These are phyloP conservation scores for Xestia xanthographa DNA, from an alignment of 2,888 invertebrate species.

Conservation along the genomic window DNA sequence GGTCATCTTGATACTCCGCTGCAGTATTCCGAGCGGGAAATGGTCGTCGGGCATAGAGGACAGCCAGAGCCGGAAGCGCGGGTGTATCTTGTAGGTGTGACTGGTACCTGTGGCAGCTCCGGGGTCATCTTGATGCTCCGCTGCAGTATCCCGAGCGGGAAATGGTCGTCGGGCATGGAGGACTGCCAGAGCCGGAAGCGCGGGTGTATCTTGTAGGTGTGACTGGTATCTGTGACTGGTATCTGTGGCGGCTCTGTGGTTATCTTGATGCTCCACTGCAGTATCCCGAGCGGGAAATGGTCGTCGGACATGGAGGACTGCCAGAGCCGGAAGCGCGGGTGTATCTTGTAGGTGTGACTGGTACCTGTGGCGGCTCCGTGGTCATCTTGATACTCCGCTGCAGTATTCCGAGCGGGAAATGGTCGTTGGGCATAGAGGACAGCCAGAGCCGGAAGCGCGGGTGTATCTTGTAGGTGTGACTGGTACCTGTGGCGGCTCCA, in stretches of 20 bases:
- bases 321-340: slow-evolving; percentile 90
- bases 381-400: slow-evolving; percentile 98
- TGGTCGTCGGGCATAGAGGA: too few species aligned
- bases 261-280: slow-evolving; percentile 93
- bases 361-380: slow-evolving; percentile 96
- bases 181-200: slow-evolving; percentile 81
- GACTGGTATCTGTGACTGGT: too few species aligned
- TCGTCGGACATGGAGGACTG: too few species aligned
- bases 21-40: too few species aligned
- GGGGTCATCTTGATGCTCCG: too few species aligned
- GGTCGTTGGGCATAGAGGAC: slow-evolving; percentile 93
- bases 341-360: slow-evolving; percentile 85
- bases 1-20: too few species aligned
- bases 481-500: too few species aligned
- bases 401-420: slow-evolving; percentile 96
- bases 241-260: slow-evolving; percentile 84
- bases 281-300: slow-evolving; percentile 92
- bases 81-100: slow-evolving; percentile 90
- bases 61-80: slow-evolving; percentile 94
- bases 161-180: too few species aligned
- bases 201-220: slow-evolving; percentile 89
- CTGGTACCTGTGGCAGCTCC: too few species aligned
- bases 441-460: too few species aligned
- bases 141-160: too few species aligned
- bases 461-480: slow-evolving; percentile 85